Evolutionary conservation across 2,888 invertebrate genomes (phyloP), one percentile per base, ranked within the genome.

Genomic region (Agrotis exclamationis): DNA sequence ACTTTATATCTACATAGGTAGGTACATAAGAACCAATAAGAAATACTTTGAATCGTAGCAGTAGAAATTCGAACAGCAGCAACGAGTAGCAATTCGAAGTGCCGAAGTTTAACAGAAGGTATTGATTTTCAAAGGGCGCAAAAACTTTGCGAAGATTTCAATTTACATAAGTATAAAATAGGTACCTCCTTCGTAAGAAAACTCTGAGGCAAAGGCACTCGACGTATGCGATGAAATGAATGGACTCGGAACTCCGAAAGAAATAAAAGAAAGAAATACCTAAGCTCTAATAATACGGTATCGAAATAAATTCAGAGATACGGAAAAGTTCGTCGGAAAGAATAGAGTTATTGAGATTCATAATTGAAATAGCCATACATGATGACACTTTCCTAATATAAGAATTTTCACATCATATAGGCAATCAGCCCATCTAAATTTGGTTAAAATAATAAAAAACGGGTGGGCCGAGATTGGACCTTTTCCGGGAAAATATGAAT

Each of bases 61-160:
- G 22, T 54, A 18, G 57, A 62, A 51, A 44, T 50, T 51, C 58
- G 47, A 1, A 47, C 28, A 44, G n/a, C n/a, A n/a, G n/a, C n/a
- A n/a, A n/a, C n/a, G n/a, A n/a, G n/a, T 47, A 54, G 45, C 63
- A 60, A 22, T 51, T 67, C 50, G 18, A 68, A 79, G 47, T 79
- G 22, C 47, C n/a, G 22, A 74, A 63, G 80, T 74, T 67, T 60
- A 48, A 56, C 54, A 57, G 24, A 58, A 18, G 22, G 20, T 74
- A 77, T 80, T 56, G 77, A 77, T 77, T 80, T 79, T 57, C 63
- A 51, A 57, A 64, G 75, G 63, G n/a, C 47, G 51, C 20, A 79
- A 63, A 73, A 74, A 74, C 75, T 77, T 80, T 60, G 24, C 20
- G 47, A 50, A 67, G 53, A 59, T 67, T 63, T 79, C 20, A 47